A percentile compares a stretch with the other conserved stretches of the same genome.
These are phyloP conservation scores for Cephus spinipes DNA, from an alignment of 2,888 invertebrate genomes.

Conservation along the genomic window DNA sequence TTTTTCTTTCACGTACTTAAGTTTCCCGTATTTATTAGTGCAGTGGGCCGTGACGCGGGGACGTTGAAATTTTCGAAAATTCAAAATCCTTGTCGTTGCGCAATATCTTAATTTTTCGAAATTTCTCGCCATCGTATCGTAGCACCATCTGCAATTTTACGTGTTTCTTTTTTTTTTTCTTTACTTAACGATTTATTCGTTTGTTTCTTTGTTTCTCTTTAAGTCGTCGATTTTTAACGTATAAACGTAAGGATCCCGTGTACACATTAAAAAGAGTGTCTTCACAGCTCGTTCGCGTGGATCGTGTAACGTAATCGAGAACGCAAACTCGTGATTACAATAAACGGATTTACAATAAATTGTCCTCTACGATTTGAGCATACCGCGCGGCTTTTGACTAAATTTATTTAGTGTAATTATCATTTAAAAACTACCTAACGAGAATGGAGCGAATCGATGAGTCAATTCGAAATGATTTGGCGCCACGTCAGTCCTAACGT, in stretches of 20 bases:
- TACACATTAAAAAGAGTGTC: constrained; percentile 14
- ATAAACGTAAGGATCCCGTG: not conserved
- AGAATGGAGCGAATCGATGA: not conserved
- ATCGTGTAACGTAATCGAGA: not conserved
- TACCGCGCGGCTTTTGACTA: constrained; percentile 52
- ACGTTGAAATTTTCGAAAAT: not conserved
- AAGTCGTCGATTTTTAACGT: not conserved
- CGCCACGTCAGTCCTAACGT: not conserved
- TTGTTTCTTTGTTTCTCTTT: constrained; percentile 21
- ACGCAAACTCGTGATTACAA: not conserved
- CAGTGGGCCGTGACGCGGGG: not conserved
- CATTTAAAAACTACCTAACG: not conserved
- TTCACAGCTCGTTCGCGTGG: not conserved
- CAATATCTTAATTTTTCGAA: not conserved
- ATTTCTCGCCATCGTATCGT: too few species aligned
- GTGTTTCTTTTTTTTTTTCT: constrained; percentile 23
- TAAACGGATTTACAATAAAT: constrained; percentile 14
- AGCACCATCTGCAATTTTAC: not conserved
- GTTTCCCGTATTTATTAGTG: not conserved
- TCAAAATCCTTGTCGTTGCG: not conserved
- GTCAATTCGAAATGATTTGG: not conserved
- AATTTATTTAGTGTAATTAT: not conserved
- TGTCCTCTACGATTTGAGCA: constrained; percentile 53
- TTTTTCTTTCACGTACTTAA: not conserved
- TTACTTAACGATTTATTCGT: constrained; percentile 17